Evolutionary conservation across 2,113 vertebrate species (phyloP).

Genomic region (Pogonocichla stellata): DNA sequence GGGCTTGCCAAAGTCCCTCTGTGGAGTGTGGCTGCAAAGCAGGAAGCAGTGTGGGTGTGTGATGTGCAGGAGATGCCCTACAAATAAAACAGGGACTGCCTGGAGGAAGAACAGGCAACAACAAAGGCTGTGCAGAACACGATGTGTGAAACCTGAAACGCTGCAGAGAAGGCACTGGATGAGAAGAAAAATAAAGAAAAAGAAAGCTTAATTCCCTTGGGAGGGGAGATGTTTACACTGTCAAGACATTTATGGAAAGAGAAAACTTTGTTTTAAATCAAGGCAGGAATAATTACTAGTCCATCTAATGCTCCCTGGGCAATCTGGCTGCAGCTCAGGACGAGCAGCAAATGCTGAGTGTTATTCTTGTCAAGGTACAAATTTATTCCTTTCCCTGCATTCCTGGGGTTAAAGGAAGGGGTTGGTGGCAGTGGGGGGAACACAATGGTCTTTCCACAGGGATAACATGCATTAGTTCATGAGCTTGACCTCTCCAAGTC

Average conservation of each 20-base stretch:
- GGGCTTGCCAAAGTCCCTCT: background rate
- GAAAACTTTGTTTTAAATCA: background rate
- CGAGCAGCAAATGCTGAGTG: background rate
- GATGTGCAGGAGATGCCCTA: slow-evolving; percentile 26
- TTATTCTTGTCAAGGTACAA: background rate
- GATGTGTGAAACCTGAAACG: background rate
- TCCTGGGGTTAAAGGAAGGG: background rate
- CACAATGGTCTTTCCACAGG: background rate
- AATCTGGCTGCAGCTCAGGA: background rate
- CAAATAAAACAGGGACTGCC: slow-evolving; percentile 42
- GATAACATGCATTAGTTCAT: rapidly evolving
- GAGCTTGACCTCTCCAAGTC: background rate
- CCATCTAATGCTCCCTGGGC: background rate
- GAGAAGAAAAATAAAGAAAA: background rate
- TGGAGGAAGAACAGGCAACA: background rate
- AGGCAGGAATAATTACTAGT: background rate
- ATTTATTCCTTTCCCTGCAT: background rate
- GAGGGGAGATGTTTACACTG: slow-evolving; percentile 10
- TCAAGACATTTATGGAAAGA: background rate
- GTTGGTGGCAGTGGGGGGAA: background rate
- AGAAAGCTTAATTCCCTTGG: background rate
- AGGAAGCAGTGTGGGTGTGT: slow-evolving; percentile 5
- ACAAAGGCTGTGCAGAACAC: background rate
- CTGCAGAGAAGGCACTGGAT: background rate
- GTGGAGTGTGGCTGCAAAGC: background rate